A percentile compares a stretch with the other conserved stretches of the same genome.
Evolutionary conservation across 2,888 invertebrate genomes (phyloP).

Genomic region (Nowickia ferox): DNA sequence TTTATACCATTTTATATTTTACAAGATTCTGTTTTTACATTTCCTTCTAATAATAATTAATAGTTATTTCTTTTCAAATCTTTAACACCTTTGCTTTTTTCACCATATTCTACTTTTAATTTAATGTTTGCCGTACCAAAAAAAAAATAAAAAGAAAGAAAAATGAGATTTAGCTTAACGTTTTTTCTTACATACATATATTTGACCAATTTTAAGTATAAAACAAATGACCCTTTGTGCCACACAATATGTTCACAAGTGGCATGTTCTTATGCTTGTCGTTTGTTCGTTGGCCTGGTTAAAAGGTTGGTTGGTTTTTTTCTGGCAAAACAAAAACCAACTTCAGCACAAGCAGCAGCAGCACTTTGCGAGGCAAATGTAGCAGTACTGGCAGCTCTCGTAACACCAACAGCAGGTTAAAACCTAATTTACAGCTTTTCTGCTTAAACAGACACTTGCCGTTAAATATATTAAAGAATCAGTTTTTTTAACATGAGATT

Average conservation of each 20-base stretch:
- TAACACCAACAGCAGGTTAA: conserved; percentile 60
- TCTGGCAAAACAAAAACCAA: background rate
- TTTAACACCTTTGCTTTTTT: conserved; percentile 8
- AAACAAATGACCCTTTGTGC: conserved; percentile 74
- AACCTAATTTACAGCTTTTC: conserved; percentile 73
- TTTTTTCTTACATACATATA: background rate
- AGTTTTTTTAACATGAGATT: conserved; percentile 46
- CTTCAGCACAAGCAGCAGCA: background rate
- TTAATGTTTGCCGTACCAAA: background rate
- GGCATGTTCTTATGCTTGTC: conserved; percentile 70
- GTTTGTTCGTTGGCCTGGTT: conserved; percentile 32
- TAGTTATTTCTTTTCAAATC: background rate
- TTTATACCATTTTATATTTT: background rate
- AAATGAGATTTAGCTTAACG: background rate
- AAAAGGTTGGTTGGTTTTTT: conserved; percentile 37
- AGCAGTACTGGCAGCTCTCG: conserved; percentile 2
- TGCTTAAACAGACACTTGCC: conserved; percentile 63
- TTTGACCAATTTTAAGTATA: conserved; percentile 54
- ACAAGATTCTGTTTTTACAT: background rate
- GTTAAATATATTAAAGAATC: conserved; percentile 51
- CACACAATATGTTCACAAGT: conserved; percentile 74
- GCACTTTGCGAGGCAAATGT: background rate
- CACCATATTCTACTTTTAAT: conserved; percentile 30
- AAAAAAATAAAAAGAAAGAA: background rate
- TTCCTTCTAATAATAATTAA: background rate